Base-by-base conservation (phyloP, 1,140 invertebrate genomes). In the Aricia agestis region DNA sequence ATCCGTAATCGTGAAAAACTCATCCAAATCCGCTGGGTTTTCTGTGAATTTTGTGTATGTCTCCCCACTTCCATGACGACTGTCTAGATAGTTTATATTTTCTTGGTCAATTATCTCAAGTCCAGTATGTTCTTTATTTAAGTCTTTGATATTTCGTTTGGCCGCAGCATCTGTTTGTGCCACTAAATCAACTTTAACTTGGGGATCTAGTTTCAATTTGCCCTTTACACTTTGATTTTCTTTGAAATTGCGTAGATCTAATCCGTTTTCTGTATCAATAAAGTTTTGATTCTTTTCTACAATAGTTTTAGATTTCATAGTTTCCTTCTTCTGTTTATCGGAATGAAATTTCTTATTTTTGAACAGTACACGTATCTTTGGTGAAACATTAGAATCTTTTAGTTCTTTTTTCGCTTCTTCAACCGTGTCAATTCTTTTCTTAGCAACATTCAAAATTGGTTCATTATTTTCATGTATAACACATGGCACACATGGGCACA, bases 21-120 rank as follows among this genome's bases (percentile, higher is more conserved):
- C 89, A 75, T 89, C 84, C 69, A 91, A 80, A 67, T 90, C 84
- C 15, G 76, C 78, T 7, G 87, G 78, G 71, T 88, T 80, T 74
- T 88, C 86, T 25, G 82, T 84, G 68, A 90, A 88, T 76, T 91
- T 91, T 45, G 89, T 91, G 66, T 90, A 91, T 19, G 89, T 91
- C 59, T 90, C 87, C 41, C 89, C 82, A 76, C 87, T 91, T 13
- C 86, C 84, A 73, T 90, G 81, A n/a, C 85, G 80, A 69, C 78
- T 78, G 15, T 78, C 72, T 52, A 79, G 72, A 68, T 80, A 77
- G 63, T 74, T 78, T 6, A 76, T 72, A 18, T 32, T 69, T 59
- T 75, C 69, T 71, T 76, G 70, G 17, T 81, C 74, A 58, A 75
- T 42, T 42, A 11, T 42, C 41, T 13, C 10, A 15, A 52, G 45